Conservation (phyloP, 2,888 invertebrate genomes). For the Hyalella azteca region DNA sequence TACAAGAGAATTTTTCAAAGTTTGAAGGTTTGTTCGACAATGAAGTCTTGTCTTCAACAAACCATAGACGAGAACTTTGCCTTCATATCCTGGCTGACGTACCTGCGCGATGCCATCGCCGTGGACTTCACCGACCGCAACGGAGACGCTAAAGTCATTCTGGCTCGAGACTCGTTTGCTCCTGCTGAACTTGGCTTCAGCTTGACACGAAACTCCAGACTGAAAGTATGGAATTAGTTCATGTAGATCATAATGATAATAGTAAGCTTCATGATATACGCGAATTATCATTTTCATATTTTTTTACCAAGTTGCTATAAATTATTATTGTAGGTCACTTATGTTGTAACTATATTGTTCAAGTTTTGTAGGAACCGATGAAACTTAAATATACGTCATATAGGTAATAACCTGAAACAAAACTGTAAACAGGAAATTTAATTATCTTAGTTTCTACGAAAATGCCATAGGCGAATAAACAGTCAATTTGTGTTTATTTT, state of each 20-base stretch:
- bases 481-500: too few relatives aligned
- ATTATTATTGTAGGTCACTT: too few relatives aligned
- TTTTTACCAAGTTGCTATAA: too few relatives aligned
- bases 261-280: too few relatives aligned
- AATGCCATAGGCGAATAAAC: too few relatives aligned
- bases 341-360: too few relatives aligned
- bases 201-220: conserved; percentile 45
- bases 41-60: conserved; percentile 42
- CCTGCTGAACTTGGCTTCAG: conserved; percentile 45
- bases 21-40: conserved; percentile 46
- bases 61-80: conserved; percentile 48
- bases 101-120: conserved; percentile 52
- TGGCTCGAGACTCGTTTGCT: conserved; percentile 47
- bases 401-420: too few relatives aligned
- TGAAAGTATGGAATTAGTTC: conserved; percentile 44
- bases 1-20: conserved; percentile 50
- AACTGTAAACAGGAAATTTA: too few relatives aligned
- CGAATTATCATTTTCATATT: too few relatives aligned
- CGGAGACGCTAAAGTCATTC: conserved; percentile 47
- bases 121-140: conserved; percentile 46
- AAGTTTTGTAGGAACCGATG: too few relatives aligned
- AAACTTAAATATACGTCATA: too few relatives aligned
- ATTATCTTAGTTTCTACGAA: too few relatives aligned
- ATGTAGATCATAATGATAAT: neutral
- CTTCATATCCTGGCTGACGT: conserved; percentile 54